A percentile compares a stretch with the other conserved stretches of the same genome.
phyloP scores from a whole-genome alignment of 2,888 invertebrate genomes.

The Dasysyrphus albostriatus region DNA sequence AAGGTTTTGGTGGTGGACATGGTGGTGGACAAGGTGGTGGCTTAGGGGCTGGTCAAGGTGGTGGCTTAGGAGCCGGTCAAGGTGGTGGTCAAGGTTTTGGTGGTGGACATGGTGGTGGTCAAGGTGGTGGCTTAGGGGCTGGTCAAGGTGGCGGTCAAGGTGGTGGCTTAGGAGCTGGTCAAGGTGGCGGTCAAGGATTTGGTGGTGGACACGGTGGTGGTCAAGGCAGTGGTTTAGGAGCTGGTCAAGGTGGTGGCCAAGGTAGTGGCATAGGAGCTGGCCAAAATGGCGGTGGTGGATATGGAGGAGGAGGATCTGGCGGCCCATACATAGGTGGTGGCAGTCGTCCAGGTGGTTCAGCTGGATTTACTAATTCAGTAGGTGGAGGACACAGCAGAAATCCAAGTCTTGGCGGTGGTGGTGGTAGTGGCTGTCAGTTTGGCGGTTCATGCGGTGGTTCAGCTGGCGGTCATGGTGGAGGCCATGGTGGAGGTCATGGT shows the following conservation, averaged over 20 bases:
- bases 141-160: background rate
- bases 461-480: constrained; percentile 17
- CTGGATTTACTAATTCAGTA: background rate
- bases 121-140: background rate
- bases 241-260: background rate
- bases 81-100: background rate
- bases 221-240: background rate
- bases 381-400: constrained; percentile 22
- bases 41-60: too few species aligned
- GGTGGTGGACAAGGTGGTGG: background rate
- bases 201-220: too few species aligned
- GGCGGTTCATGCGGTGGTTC: constrained; percentile 13
- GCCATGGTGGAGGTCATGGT: constrained; percentile 12
- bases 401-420: constrained; percentile 31
- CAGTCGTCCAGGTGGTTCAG: background rate
- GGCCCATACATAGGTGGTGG: background rate
- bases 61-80: too few species aligned
- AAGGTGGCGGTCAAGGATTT: background rate
- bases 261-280: background rate
- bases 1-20: background rate
- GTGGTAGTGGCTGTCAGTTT: constrained; percentile 5
- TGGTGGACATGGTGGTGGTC: background rate
- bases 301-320: constrained; percentile 15
- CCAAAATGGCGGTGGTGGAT: background rate
- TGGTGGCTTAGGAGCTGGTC: background rate